Evolutionary conservation across 2,797 vertebrate genomes (phyloP), one percentile per base, ranked within the genome.

Genomic region (Peromyscus eremicus): DNA sequence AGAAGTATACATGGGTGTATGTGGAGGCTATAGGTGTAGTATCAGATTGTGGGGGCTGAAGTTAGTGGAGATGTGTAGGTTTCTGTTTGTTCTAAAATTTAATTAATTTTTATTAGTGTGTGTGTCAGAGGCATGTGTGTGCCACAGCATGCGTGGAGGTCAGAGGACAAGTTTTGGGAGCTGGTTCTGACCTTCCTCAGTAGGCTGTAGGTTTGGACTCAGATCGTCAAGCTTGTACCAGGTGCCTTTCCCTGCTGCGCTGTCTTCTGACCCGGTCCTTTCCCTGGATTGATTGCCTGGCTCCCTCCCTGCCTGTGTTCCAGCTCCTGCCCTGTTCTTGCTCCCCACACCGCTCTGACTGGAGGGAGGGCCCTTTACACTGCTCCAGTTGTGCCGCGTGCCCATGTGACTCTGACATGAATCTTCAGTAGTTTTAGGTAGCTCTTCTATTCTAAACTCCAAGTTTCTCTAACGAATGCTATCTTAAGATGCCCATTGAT

Each of bases 381-480:
- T 5, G 17, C 49, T 37, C 32, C 81, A 34, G 17, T 77, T 66
- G 55, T 86, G 68, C 83, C 73, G 8, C 77, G 43, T 89, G 37
- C 1, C 66, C 46, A 1, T 76, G 34, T 88, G 29, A 94, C 62
- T 95, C 46, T 92, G 70, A 76, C 60, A 1, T 79, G 73, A 32
- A 37, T 64, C 49, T 94, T 83, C 27, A 62, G 10, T 68, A 55
- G 40, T 89, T 5, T 83, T 91, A 89, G 14, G 4, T 87, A 75
- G n/a, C 71, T 34, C 10, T 89, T 52, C 17, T 57, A 46, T 89
- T 76, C 34, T 95, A 81, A 83, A 70, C 34, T 70, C 0, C 66
- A 70, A 40, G 32, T 91, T 92, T 97, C 86, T 95, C 9, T n/a
- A 71, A 86, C 68, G 70, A 76, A 40, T 34, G 46, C 0, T 92